Percentiles rank a stretch among this genome's conserved stretches.
phyloP scores from a whole-genome alignment of 2,797 vertebrate genomes.

The Syndactyla subalaris region DNA sequence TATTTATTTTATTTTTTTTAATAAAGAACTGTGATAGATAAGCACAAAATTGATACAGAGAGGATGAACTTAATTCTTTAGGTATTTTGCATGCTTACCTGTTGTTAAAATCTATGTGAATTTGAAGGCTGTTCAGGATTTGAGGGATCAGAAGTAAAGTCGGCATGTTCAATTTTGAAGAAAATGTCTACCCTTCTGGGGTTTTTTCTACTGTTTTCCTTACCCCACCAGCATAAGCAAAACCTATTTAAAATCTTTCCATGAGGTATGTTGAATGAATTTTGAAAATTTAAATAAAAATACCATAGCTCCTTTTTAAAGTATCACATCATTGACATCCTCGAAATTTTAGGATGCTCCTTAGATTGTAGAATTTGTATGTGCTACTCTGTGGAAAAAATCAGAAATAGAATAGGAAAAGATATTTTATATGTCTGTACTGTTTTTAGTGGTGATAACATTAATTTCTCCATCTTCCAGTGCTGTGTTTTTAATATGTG shows the following conservation, averaged over 20 bases:
- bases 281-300: background rate
- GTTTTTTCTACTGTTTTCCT: background rate
- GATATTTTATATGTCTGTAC: too few species aligned
- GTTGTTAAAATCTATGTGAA: background rate
- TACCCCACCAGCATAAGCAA: background rate
- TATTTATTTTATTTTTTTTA: background rate
- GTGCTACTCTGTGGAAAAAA: background rate
- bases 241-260: background rate
- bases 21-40: rapidly evolving
- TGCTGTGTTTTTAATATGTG: background rate
- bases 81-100: background rate
- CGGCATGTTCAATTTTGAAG: background rate
- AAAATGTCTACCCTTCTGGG: background rate
- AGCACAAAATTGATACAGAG: background rate
- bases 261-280: background rate
- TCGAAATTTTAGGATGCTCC: background rate
- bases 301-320: background rate
- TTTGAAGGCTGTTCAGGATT: background rate
- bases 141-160: background rate
- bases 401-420: background rate
- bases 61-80: background rate
- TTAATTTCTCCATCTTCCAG: background rate
- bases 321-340: rapidly evolving
- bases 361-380: background rate
- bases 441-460: background rate